Evolutionary conservation across 2,113 vertebrate species (phyloP).

Genomic region (Rhegmatorhina hoffmannsi): DNA sequence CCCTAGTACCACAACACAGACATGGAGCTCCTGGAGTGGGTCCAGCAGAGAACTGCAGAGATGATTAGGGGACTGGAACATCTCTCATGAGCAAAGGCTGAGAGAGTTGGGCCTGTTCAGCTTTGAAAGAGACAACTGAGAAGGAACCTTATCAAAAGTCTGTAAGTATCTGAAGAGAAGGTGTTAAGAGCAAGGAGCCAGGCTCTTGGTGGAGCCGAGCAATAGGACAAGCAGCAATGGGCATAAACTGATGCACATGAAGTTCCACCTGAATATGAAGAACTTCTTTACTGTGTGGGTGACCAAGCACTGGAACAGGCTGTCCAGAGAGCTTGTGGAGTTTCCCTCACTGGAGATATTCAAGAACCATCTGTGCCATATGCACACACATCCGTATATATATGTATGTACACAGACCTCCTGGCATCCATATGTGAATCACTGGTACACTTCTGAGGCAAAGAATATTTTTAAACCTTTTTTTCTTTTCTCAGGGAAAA

Average conservation of each 20-base stretch:
- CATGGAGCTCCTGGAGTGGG: not conserved
- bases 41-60: not conserved
- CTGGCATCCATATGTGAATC: not conserved
- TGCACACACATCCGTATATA: fast-evolving
- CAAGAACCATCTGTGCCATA: not conserved
- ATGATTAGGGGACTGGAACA: not conserved
- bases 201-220: not conserved
- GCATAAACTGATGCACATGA: not conserved
- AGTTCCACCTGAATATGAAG: not conserved
- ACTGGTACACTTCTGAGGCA: not conserved
- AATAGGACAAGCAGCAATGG: not conserved
- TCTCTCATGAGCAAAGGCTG: not conserved
- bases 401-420: not conserved
- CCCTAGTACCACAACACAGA: not conserved
- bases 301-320: fast-evolving
- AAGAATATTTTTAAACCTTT: not conserved
- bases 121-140: not conserved
- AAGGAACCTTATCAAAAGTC: not conserved
- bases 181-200: not conserved
- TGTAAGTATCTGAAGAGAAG: not conserved
- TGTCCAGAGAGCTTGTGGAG: not conserved
- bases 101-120: not conserved
- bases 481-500: not conserved
- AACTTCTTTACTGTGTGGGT: not conserved
- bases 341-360: not conserved